These are phyloP conservation scores for Notechis scutatus DNA, from an alignment of 2,113 vertebrate species.

Conservation along the genomic window DNA sequence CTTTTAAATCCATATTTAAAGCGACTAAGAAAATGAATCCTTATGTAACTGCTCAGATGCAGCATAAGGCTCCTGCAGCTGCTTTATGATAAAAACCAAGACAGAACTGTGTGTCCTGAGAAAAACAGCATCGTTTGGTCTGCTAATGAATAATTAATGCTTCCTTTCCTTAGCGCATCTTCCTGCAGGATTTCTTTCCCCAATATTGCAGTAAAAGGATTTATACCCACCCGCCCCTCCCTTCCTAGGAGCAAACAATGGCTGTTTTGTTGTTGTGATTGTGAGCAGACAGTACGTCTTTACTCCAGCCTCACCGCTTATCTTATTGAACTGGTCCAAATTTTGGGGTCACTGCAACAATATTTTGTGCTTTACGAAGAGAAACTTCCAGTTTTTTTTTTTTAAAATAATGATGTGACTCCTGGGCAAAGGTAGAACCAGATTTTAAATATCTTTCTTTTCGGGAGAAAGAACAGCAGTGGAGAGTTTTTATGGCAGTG, in stretches of 20 bases:
- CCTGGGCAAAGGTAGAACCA: background rate
- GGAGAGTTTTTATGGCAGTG: background rate
- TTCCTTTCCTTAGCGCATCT: conserved; percentile 1
- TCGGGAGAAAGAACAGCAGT: background rate
- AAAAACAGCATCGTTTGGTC: conserved; percentile 33
- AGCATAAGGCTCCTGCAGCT: conserved; percentile 38
- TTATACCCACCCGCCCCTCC: background rate
- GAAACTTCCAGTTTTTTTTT: background rate
- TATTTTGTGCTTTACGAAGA: background rate
- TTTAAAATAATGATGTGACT: background rate
- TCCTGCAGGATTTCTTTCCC: conserved; percentile 14
- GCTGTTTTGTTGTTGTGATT: background rate
- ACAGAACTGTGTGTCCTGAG: conserved; percentile 31
- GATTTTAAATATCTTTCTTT: background rate
- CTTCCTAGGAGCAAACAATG: background rate
- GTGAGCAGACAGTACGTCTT: background rate
- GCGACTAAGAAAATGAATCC: background rate
- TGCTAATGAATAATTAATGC: conserved; percentile 50
- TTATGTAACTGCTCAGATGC: background rate
- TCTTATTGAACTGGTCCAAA: background rate
- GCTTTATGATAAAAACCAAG: background rate
- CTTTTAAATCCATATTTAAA: background rate
- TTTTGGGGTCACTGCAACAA: background rate
- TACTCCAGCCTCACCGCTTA: background rate
- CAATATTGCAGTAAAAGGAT: background rate